Evolutionary conservation across 2,113 vertebrate genomes (phyloP).

Genomic region (Empidonax alnorum): DNA sequence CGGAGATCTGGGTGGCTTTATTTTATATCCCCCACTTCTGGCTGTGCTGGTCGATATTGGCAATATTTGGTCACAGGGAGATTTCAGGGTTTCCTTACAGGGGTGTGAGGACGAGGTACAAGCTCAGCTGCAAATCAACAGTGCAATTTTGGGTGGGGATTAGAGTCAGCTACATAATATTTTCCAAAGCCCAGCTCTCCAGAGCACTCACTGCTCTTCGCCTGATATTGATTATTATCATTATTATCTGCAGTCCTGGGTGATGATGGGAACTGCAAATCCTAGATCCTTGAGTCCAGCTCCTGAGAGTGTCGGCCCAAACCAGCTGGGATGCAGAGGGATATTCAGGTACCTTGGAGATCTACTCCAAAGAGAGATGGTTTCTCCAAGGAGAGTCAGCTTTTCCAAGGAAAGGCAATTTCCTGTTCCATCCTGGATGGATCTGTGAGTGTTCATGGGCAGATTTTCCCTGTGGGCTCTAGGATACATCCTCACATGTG

Average conservation of each 20-base stretch:
- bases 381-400: background rate
- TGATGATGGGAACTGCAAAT: background rate
- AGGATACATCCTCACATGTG: accelerated
- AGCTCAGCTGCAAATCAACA: background rate
- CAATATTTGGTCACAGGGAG: background rate
- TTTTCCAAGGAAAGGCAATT: background rate
- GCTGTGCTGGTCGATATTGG: background rate
- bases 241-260: background rate
- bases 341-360: accelerated
- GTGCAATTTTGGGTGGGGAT: background rate
- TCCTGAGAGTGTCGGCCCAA: no score
- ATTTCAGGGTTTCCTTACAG: background rate
- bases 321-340: accelerated
- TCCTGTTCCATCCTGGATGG: accelerated
- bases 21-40: background rate
- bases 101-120: background rate
- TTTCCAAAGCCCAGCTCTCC: background rate
- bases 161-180: background rate
- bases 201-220: background rate
- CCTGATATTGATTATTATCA: background rate
- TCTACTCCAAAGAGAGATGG: background rate
- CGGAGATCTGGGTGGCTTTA: background rate
- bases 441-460: accelerated
- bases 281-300: background rate
- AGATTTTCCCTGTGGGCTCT: accelerated